Base-by-base conservation (phyloP, 1,140 invertebrate species). In the Hydropsyche tenuis region DNA sequence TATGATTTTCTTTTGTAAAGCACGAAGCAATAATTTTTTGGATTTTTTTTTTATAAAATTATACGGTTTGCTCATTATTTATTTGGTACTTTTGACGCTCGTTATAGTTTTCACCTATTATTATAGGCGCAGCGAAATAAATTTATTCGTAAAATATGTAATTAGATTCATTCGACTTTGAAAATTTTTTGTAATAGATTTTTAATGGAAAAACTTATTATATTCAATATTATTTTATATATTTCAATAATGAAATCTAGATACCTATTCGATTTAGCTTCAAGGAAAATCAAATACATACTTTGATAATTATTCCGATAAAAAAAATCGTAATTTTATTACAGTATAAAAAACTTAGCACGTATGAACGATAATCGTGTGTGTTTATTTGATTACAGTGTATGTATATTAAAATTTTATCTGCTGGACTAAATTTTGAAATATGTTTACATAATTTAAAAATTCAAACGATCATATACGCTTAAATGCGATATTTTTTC, bases 21-120 rank as follows among this genome's bases (percentile, higher is more conserved):
- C 20, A 53, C 16, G 20, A 53, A 20, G 56, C 56, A 12, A 60
- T 60, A 22, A 23, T 22, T 23, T 25, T 23, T 14, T 20, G 25
- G 25, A 60, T 60, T 25, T 12, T 60, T 22, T 60, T 60, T 22
- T 25, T 60, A 25, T 25, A 20, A 20, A 60, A 60, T 60, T 60
- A 27, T 27, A 60, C 11, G 20, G 22, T 25, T n/a, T 60, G 14
- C 56, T 25, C 56, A 20, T 20, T 60, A 22, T 53, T 53, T 53
- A 20, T 60, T 23, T 27, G 23, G 22, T 14, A 12, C 20, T 60
- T 11, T 37, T 37, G 30, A 37, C 30, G 30, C 30, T 37, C 18
- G 51, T 22, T 56, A 23, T 56, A 56, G 23, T 43, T 65, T 65
- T 65, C 42, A 42, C 18, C 42, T n/a, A 45, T 65, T 42, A 42